Percentiles rank a stretch among this genome's conserved stretches.
Evolutionary conservation across 2,113 vertebrate species (phyloP).

Genomic region (Rallus limicola): DNA sequence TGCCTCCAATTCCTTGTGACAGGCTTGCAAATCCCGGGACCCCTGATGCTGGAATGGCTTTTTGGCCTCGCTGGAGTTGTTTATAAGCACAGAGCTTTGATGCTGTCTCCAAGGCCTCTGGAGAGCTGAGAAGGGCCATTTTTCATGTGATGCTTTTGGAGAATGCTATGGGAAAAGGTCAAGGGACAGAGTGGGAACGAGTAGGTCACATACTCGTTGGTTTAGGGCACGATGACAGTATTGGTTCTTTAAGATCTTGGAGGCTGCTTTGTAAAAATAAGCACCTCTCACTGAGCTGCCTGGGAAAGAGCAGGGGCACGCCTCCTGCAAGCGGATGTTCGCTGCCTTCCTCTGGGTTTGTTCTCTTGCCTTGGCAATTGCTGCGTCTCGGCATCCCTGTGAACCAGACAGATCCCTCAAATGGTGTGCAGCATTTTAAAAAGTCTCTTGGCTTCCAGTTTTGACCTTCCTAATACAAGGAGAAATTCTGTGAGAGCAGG

Average conservation of each 20-base stretch:
- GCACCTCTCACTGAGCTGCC: constrained; percentile 45
- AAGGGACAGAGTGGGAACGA: constrained; percentile 49
- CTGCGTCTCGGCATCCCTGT: not conserved
- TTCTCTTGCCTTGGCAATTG: not conserved
- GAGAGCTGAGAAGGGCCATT: constrained; percentile 47
- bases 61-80: constrained; percentile 45
- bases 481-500: not conserved
- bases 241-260: constrained; percentile 32
- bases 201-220: constrained; percentile 63
- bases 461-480: not conserved
- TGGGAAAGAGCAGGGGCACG: constrained; percentile 34
- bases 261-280: constrained; percentile 63
- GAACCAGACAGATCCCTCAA: not conserved
- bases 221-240: constrained; percentile 49
- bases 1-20: not conserved
- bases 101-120: constrained; percentile 45
- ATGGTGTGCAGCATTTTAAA: not conserved
- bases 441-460: not conserved
- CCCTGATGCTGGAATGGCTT: constrained; percentile 30
- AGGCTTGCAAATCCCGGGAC: not conserved
- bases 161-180: constrained; percentile 71
- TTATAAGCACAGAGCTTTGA: constrained; percentile 59
- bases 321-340: not conserved
- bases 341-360: not conserved
- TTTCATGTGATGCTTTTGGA: constrained; percentile 58